Evolutionary conservation across 2,113 vertebrate genomes (phyloP).

Genomic region (Alosa alosa): DNA sequence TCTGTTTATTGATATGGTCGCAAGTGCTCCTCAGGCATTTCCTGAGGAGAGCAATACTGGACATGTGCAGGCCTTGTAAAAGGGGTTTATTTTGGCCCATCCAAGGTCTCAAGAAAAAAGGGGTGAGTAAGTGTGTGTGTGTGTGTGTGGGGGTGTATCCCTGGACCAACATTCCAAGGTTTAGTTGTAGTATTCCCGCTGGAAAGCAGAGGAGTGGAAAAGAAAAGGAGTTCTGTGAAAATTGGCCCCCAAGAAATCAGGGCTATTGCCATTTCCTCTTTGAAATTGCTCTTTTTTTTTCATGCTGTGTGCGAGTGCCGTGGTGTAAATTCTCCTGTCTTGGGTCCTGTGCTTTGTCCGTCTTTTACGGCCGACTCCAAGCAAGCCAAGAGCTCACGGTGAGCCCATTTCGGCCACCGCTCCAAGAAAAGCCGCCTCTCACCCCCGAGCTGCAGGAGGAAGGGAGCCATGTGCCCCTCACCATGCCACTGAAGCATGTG

Average conservation of each 20-base stretch:
- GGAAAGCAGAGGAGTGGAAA: conserved; percentile 53
- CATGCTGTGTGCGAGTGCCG: conserved; percentile 45
- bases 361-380: conserved; percentile 46
- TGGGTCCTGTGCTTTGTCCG: conserved; percentile 49
- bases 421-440: conserved; percentile 21
- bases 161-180: conserved; percentile 65
- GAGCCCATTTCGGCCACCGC: conserved; percentile 44
- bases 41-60: conserved; percentile 63
- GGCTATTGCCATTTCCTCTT: conserved; percentile 51
- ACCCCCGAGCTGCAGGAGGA: conserved; percentile 23
- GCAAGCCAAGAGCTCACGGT: conserved; percentile 22
- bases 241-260: conserved; percentile 54
- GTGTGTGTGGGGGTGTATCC: conserved; percentile 36
- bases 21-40: conserved; percentile 69
- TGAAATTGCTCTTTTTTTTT: conserved; percentile 30
- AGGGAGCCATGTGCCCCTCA: conserved; percentile 26
- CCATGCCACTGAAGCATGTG: conserved; percentile 14
- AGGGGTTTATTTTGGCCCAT: conserved; percentile 71
- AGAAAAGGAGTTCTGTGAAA: conserved; percentile 49
- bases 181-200: conserved; percentile 65
- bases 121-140: not conserved
- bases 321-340: conserved; percentile 59
- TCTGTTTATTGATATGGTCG: conserved; percentile 68
- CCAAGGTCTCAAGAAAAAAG: conserved; percentile 43
- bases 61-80: conserved; percentile 68